phyloP scores from a whole-genome alignment of 1,140 invertebrate species.

The Samia ricini region DNA sequence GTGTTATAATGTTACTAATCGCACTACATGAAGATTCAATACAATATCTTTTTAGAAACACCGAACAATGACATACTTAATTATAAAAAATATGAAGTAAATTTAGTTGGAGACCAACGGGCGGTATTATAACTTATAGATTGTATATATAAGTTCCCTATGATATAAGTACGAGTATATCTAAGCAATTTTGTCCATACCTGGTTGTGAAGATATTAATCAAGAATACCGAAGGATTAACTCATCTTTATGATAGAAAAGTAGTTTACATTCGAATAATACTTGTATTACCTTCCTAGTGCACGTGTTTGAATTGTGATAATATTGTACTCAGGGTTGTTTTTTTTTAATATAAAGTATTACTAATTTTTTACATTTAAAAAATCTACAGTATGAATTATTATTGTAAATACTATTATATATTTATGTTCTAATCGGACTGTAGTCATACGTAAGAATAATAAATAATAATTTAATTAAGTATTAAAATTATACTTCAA shows the following conservation, averaged over 20 bases:
- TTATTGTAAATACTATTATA: too few relatives aligned
- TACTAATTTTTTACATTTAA: neutral
- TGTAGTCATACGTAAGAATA: neutral
- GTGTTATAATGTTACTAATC: conserved; percentile 86
- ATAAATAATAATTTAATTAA: neutral
- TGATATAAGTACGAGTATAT: too few relatives aligned
- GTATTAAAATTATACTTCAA: neutral
- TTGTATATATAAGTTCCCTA: too few relatives aligned
- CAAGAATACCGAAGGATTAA: neutral
- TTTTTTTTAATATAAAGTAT: conserved; percentile 7
- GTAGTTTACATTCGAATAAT: neutral
- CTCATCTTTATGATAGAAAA: neutral
- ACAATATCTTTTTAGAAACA: conserved; percentile 75
- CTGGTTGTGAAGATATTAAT: neutral
- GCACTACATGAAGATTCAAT: conserved; percentile 86
- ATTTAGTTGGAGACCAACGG: neutral
- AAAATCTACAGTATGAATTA: too few relatives aligned
- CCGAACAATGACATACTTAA: conserved; percentile 56
- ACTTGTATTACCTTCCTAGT: neutral
- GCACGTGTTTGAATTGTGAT: conserved; percentile 42
- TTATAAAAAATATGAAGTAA: neutral
- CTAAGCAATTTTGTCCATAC: neutral
- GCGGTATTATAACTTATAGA: neutral
- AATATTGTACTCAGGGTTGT: conserved; percentile 61
- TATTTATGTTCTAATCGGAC: too few relatives aligned